Conservation (phyloP, 2,888 invertebrate genomes). For the Hedychridium roseum region DNA sequence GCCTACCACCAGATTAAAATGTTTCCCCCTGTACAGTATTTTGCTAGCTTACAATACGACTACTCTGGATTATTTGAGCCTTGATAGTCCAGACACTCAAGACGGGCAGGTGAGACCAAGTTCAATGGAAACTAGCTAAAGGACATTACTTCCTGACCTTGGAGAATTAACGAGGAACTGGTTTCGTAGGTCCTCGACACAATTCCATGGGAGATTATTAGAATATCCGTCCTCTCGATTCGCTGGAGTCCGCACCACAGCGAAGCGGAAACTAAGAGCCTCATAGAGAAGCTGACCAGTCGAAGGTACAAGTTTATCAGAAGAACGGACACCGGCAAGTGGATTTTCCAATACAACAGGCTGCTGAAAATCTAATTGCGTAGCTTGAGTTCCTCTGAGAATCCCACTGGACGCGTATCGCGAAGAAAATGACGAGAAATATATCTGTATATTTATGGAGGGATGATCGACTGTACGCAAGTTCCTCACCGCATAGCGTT, state of each 20-base stretch:
- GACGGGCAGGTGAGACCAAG: constrained; percentile 46
- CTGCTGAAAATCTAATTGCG: constrained; percentile 49
- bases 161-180: neutral
- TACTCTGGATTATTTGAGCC: constrained; percentile 74
- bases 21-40: constrained; percentile 84
- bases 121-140: neutral
- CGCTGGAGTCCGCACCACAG: constrained; percentile 56
- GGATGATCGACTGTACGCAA: too few species aligned
- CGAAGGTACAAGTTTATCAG: constrained; percentile 51
- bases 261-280: constrained; percentile 51
- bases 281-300: constrained; percentile 51
- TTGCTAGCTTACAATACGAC: constrained; percentile 79
- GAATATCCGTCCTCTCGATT: constrained; percentile 56
- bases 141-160: neutral
- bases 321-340: constrained; percentile 50
- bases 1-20: constrained; percentile 75
- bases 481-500: too few species aligned
- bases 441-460: too few species aligned
- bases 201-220: constrained; percentile 58
- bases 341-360: constrained; percentile 54
- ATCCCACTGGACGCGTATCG: too few species aligned
- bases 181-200: constrained; percentile 55
- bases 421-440: too few species aligned
- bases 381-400: constrained; percentile 17
- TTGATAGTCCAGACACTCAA: constrained; percentile 65